Conservation (phyloP, 2,797 vertebrate species). For the Dipus sagitta region DNA sequence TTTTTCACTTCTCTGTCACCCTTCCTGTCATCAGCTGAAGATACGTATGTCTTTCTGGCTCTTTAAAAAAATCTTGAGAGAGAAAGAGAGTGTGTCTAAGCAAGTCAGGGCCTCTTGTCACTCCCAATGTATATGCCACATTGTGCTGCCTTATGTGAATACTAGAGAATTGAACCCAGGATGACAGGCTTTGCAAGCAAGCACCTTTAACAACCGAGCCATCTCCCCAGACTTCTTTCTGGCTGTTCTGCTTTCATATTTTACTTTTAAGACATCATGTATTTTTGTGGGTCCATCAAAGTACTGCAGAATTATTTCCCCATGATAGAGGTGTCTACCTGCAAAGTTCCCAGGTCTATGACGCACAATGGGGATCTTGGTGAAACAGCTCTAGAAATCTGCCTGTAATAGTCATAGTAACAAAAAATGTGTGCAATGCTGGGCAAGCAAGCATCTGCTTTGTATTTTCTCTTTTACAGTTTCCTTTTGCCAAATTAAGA, state of each 20-base stretch:
- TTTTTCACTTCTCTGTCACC: background rate
- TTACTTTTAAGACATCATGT: background rate
- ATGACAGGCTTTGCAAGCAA: too few relatives aligned
- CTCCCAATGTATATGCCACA: too few relatives aligned
- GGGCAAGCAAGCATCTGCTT: background rate
- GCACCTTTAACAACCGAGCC: too few relatives aligned
- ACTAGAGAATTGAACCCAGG: too few relatives aligned
- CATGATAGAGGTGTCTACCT: background rate
- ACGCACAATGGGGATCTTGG: background rate
- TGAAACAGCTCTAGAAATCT: background rate
- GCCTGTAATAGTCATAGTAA: background rate
- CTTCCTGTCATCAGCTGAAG: too few relatives aligned
- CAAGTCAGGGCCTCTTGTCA: too few relatives aligned
- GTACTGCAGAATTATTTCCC: background rate
- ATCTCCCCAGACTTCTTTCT: background rate
- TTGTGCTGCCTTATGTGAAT: too few relatives aligned
- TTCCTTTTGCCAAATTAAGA: slow-evolving; percentile 19
- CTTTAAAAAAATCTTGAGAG: too few relatives aligned
- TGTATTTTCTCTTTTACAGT: background rate
- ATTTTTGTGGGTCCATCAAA: background rate
- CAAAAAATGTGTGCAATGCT: background rate
- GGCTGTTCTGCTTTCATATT: background rate
- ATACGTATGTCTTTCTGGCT: too few relatives aligned
- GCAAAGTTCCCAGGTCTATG: background rate
- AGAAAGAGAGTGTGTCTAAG: too few relatives aligned